Evolutionary conservation across 2,888 invertebrate genomes (phyloP).

Genomic region (Gandaritis pyraliata): DNA sequence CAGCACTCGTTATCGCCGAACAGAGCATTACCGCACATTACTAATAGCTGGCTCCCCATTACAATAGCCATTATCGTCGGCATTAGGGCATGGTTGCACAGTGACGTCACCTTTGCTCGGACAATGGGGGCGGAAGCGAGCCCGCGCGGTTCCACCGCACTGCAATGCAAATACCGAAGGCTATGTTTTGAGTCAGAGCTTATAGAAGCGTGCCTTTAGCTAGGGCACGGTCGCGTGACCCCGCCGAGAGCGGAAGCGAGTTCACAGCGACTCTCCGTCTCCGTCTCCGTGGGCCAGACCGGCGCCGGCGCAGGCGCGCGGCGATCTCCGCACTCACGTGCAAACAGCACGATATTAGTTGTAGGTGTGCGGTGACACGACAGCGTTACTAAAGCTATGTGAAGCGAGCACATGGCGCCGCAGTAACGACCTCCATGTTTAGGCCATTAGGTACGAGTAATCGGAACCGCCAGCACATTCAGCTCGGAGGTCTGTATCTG

Average conservation of each 20-base stretch:
- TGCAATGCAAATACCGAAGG: conserved; percentile 9
- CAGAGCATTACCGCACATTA: conserved; percentile 25
- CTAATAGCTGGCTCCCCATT: conserved; percentile 15
- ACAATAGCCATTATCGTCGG: conserved; percentile 29
- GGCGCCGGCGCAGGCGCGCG: too few species aligned
- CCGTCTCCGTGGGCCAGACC: too few species aligned
- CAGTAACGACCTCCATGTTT: conserved; percentile 27
- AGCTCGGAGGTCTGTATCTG: background rate
- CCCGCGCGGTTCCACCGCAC: conserved; percentile 4
- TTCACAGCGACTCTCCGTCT: background rate
- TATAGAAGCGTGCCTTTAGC: conserved; percentile 2
- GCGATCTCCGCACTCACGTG: too few species aligned
- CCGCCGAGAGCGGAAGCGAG: conserved; percentile 6
- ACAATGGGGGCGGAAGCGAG: conserved; percentile 27
- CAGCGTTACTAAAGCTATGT: too few species aligned
- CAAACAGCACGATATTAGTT: too few species aligned
- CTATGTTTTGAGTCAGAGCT: conserved; percentile 11
- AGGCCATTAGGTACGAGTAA: conserved; percentile 38
- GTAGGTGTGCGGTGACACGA: too few species aligned
- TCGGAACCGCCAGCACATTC: conserved; percentile 23
- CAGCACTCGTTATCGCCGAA: conserved; percentile 20
- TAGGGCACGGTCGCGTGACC: conserved; percentile 7
- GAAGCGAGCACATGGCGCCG: conserved; percentile 8
- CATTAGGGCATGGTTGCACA: conserved; percentile 28
- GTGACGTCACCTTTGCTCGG: conserved; percentile 34